These are phyloP conservation scores for Clamator glandarius DNA, from an alignment of 2,797 vertebrate species.

Conservation along the genomic window DNA sequence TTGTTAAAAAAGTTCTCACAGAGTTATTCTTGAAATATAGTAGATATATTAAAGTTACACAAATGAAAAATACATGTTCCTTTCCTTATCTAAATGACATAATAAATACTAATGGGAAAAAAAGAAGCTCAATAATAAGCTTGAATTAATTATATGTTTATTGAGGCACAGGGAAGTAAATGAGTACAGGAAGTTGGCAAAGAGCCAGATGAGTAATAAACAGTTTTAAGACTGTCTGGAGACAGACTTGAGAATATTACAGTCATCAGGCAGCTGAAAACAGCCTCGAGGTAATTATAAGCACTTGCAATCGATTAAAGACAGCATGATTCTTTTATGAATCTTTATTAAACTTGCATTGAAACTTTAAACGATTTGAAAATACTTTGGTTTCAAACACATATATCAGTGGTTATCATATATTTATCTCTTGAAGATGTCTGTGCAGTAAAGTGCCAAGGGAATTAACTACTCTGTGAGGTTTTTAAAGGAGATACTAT, in stretches of 20 bases:
- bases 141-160: slow-evolving; percentile 76
- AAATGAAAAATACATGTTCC: not conserved
- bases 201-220: slow-evolving; percentile 75
- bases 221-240: slow-evolving; percentile 71
- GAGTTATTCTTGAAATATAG: not conserved
- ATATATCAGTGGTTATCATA: not conserved
- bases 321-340: slow-evolving; percentile 68
- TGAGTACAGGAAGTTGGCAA: slow-evolving; percentile 67
- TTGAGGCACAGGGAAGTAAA: slow-evolving; percentile 63
- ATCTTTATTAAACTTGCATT: slow-evolving; percentile 65
- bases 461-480: not conserved
- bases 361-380: slow-evolving; percentile 45
- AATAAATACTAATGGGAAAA: slow-evolving; percentile 47
- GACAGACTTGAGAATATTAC: slow-evolving; percentile 70
- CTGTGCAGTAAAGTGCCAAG: not conserved
- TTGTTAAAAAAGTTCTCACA: not conserved
- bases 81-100: slow-evolving; percentile 34
- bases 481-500: not conserved
- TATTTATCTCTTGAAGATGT: not conserved
- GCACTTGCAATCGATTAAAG: slow-evolving; percentile 74
- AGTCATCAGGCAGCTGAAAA: slow-evolving; percentile 75
- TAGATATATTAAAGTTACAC: not conserved
- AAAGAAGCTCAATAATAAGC: slow-evolving; percentile 58
- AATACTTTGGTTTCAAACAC: slow-evolving; percentile 4
- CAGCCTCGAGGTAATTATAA: slow-evolving; percentile 72